Evolutionary conservation across 2,797 vertebrate species (phyloP).

Genomic region (Hipposideros larvatus): DNA sequence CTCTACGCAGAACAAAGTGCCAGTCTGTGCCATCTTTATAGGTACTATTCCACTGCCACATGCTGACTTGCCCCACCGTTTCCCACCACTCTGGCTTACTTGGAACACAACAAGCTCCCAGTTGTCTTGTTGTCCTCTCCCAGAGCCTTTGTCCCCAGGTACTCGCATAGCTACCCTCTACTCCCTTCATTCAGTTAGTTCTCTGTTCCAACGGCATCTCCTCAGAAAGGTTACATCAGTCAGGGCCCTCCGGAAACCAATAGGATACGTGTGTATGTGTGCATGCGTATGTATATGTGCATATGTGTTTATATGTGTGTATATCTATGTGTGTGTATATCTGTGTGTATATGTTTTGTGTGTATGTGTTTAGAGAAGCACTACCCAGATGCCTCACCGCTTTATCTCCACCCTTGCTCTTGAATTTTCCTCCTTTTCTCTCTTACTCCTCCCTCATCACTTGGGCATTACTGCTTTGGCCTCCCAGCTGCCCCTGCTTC

Average conservation of each 20-base stretch:
- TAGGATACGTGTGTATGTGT: background rate
- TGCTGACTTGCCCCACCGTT: background rate
- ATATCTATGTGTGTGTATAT: too few relatives aligned
- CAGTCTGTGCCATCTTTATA: background rate
- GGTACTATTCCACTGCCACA: background rate
- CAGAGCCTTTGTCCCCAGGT: background rate
- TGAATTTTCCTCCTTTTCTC: background rate
- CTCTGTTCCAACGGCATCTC: background rate
- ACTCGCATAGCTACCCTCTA: background rate
- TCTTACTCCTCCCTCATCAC: background rate
- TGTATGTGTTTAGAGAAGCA: background rate
- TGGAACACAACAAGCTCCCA: background rate
- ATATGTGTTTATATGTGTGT: too few relatives aligned
- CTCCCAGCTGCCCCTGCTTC: background rate
- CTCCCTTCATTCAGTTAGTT: background rate
- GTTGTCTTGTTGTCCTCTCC: background rate
- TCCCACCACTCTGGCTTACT: background rate
- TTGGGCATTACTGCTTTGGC: background rate
- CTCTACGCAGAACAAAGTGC: background rate
- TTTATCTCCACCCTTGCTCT: background rate
- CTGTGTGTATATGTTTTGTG: too few relatives aligned
- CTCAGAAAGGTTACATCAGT: background rate
- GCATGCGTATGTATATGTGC: background rate
- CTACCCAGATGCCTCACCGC: background rate
- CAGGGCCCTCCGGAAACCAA: background rate